A percentile compares a stretch with the other conserved stretches of the same genome.
Conservation (phyloP, 2,113 vertebrate genomes). For the Heterotis niloticus region DNA sequence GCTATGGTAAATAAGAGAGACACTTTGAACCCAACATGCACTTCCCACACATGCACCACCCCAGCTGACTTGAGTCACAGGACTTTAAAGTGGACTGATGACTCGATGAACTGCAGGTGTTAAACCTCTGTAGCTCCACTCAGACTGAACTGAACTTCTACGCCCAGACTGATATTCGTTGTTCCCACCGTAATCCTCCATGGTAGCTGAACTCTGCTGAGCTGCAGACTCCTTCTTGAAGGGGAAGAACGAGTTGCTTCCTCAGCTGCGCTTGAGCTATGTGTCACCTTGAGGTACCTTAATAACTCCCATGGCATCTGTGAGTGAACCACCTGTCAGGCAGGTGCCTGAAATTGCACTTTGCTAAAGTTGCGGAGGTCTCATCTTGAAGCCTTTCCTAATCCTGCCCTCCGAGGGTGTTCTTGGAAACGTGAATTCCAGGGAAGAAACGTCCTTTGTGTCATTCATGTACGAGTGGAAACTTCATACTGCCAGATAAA, state of each 20-base stretch:
- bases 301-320: background rate
- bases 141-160: too few relatives aligned
- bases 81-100: slow-evolving; percentile 1
- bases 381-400: background rate
- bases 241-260: background rate
- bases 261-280: background rate
- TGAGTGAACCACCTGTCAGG: background rate
- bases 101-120: slow-evolving; percentile 12
- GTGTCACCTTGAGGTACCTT: background rate
- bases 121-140: background rate
- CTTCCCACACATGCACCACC: background rate
- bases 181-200: background rate
- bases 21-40: background rate
- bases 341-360: background rate
- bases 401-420: background rate
- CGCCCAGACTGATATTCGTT: background rate
- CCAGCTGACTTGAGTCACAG: background rate
- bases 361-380: background rate
- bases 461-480: background rate
- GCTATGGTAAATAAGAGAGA: too few relatives aligned
- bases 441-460: background rate
- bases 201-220: background rate
- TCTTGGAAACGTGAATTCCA: background rate
- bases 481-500: background rate
- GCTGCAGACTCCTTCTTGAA: too few relatives aligned